Evolutionary conservation across 2,888 invertebrate genomes (phyloP).

Genomic region (Drosophila siamana): DNA sequence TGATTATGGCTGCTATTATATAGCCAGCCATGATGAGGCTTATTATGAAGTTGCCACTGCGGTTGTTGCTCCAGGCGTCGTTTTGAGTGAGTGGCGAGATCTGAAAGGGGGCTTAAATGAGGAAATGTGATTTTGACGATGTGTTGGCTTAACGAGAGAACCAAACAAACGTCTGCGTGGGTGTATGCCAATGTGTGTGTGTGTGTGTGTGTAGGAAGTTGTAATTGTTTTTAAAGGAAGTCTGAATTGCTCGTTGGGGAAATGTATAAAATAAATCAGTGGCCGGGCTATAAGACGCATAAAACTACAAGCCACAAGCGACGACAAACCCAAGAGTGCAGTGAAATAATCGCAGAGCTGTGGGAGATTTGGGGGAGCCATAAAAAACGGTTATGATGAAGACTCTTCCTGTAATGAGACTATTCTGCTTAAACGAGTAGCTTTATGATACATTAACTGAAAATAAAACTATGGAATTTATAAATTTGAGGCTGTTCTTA

Average conservation of each 20-base stretch:
- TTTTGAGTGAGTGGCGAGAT: slow-evolving; percentile 66
- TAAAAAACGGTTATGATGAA: slow-evolving; percentile 9
- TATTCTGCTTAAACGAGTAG: neutral
- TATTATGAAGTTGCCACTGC: slow-evolving; percentile 76
- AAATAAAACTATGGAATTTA: neutral
- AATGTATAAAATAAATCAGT: slow-evolving; percentile 75
- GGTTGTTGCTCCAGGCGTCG: slow-evolving; percentile 73
- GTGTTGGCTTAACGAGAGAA: slow-evolving; percentile 77
- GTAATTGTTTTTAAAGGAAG: slow-evolving; percentile 81
- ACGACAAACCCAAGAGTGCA: slow-evolving; percentile 27
- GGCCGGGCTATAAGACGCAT: slow-evolving; percentile 26
- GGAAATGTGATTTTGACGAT: slow-evolving; percentile 83
- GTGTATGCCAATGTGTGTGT: slow-evolving; percentile 20
- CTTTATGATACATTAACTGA: neutral
- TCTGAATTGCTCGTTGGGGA: slow-evolving; percentile 76
- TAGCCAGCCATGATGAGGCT: slow-evolving; percentile 74
- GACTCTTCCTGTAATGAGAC: neutral
- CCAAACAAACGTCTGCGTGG: slow-evolving; percentile 31
- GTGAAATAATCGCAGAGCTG: slow-evolving; percentile 12
- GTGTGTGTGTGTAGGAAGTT: slow-evolving; percentile 62
- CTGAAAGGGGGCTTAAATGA: slow-evolving; percentile 46
- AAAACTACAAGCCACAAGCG: slow-evolving; percentile 17
- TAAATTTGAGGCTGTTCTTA: neutral
- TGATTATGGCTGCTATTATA: slow-evolving; percentile 82
- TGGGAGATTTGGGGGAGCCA: slow-evolving; percentile 12